Evolutionary conservation across 2,888 invertebrate species (phyloP).

Genomic region (Troilus luridus): DNA sequence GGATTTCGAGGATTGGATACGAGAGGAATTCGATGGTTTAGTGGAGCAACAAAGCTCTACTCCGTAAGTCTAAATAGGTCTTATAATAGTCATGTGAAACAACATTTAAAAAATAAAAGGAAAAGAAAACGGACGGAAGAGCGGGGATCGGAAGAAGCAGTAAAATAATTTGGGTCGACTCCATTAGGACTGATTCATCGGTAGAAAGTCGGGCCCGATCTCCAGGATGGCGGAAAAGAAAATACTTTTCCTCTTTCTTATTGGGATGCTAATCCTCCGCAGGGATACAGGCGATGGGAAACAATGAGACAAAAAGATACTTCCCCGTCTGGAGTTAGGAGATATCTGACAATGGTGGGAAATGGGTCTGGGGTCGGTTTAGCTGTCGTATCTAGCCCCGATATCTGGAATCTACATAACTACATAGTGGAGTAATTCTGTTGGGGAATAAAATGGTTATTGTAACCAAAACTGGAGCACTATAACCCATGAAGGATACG

Average conservation of each 20-base stretch:
- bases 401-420: neutral
- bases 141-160: neutral
- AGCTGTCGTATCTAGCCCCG: neutral
- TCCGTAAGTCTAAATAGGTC: no score
- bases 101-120: neutral
- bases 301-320: constrained; percentile 6
- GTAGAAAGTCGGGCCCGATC: constrained; percentile 1
- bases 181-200: neutral
- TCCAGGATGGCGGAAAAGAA: constrained; percentile 13
- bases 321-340: neutral
- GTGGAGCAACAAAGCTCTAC: no score
- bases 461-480: neutral
- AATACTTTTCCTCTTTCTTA: constrained; percentile 4
- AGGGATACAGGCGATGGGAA: neutral
- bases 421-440: neutral
- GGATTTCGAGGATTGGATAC: no score
- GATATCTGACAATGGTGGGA: neutral
- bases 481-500: no score
- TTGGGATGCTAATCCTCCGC: neutral
- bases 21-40: no score
- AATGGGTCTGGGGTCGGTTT: neutral
- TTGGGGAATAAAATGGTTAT: neutral
- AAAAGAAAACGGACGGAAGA: neutral
- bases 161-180: neutral
- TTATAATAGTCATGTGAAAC: neutral